phyloP scores from a whole-genome alignment of 2,113 vertebrate genomes.

The Platysteira castanea region DNA sequence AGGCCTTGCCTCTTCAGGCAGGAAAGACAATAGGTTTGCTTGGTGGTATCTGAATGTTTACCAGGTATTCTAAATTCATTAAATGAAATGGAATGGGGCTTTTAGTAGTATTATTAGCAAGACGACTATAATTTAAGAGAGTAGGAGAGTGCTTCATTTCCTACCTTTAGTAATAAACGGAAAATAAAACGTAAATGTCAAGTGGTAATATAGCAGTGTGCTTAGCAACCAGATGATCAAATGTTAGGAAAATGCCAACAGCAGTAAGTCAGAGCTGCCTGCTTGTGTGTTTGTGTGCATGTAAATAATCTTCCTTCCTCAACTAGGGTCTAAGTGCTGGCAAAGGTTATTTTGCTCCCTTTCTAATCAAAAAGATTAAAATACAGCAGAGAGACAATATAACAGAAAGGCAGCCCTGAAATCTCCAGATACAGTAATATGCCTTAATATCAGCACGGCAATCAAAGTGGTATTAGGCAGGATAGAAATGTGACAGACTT shows the following conservation, averaged over 20 bases:
- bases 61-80: constrained; percentile 19
- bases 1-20: background rate
- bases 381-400: background rate
- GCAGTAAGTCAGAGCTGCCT: background rate
- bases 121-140: constrained; percentile 32
- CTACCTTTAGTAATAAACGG: constrained; percentile 46
- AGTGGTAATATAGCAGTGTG: constrained; percentile 21
- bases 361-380: background rate
- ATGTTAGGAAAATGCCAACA: constrained; percentile 54
- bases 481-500: background rate
- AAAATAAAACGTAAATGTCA: constrained; percentile 57
- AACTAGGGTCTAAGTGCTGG: background rate
- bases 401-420: background rate
- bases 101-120: constrained; percentile 40
- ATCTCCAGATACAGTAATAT: background rate
- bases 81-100: background rate
- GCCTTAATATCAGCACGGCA: background rate
- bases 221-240: constrained; percentile 58
- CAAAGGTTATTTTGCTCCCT: constrained; percentile 4
- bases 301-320: constrained; percentile 1
- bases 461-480: background rate
- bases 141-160: constrained; percentile 29
- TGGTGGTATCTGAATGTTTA: background rate
- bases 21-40: background rate
- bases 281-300: background rate